phyloP scores from a whole-genome alignment of 92 coral and sea anemone genomes.

The Epizoanthus rinbou region DNA sequence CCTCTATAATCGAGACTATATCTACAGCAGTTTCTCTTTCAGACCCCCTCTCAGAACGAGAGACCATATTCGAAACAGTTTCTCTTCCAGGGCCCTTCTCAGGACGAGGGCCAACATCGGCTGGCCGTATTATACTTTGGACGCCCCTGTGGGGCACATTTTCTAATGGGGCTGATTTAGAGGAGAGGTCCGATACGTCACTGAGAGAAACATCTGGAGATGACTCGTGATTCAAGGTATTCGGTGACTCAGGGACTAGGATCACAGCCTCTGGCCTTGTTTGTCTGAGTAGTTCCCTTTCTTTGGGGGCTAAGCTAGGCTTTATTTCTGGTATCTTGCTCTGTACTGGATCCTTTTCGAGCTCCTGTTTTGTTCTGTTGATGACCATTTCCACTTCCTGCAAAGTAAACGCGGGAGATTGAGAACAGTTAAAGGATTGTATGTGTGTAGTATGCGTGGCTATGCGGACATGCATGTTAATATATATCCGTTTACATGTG shows the following conservation, averaged over 20 bases:
- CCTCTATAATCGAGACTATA: neutral
- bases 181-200: conserved; percentile 7
- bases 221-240: neutral
- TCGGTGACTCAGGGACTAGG: conserved; percentile 28
- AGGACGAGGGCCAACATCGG: neutral
- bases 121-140: neutral
- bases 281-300: conserved; percentile 1
- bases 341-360: conserved; percentile 50
- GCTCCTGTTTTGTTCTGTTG: conserved; percentile 75
- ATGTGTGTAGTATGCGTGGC: too few relatives aligned
- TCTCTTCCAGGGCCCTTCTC: neutral
- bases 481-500: too few relatives aligned
- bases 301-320: conserved; percentile 38
- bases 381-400: conserved; percentile 89
- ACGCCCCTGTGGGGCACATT: neutral
- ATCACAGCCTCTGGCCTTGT: conserved; percentile 1
- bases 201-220: conserved; percentile 20
- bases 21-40: neutral
- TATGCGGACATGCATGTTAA: too few relatives aligned
- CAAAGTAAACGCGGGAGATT: neutral
- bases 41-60: too few relatives aligned
- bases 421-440: neutral
- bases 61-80: neutral
- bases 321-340: conserved; percentile 27
- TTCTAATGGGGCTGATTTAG: neutral